These are phyloP conservation scores for Garra rufa DNA, from an alignment of 2,113 vertebrate species.

Conservation along the genomic window DNA sequence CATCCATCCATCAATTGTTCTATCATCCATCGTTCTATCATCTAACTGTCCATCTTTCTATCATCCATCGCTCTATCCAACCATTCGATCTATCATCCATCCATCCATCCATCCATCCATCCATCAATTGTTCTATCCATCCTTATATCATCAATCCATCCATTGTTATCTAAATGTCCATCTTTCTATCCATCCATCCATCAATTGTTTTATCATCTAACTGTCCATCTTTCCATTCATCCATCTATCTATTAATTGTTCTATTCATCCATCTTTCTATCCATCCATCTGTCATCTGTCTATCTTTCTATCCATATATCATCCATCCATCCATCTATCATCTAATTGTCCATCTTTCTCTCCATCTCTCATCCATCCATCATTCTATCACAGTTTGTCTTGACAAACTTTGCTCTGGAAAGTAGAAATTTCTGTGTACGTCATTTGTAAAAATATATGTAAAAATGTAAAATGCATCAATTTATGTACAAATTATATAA, in stretches of 20 bases:
- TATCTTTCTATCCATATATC: not conserved
- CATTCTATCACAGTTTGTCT: too few relatives aligned
- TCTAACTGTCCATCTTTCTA: too few relatives aligned
- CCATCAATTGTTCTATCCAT: not conserved
- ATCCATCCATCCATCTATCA: not conserved
- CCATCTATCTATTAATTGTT: not conserved
- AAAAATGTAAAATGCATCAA: too few relatives aligned
- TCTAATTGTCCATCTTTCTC: too few relatives aligned
- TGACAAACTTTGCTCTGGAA: too few relatives aligned
- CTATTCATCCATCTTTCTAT: not conserved
- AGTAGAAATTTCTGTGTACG: too few relatives aligned
- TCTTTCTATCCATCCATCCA: not conserved
- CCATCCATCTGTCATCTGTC: too few relatives aligned
- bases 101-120: not conserved
- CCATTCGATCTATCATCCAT: not conserved
- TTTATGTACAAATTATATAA: too few relatives aligned
- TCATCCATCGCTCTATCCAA: not conserved
- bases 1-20: not conserved
- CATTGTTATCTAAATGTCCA: not conserved
- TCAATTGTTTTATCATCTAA: not conserved
- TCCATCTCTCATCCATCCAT: not conserved
- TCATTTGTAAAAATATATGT: too few relatives aligned
- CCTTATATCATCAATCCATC: not conserved
- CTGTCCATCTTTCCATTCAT: not conserved
- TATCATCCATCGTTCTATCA: too few relatives aligned